Evolutionary conservation across 2,113 vertebrate species (phyloP).

Genomic region (Heteronetta atricapilla): DNA sequence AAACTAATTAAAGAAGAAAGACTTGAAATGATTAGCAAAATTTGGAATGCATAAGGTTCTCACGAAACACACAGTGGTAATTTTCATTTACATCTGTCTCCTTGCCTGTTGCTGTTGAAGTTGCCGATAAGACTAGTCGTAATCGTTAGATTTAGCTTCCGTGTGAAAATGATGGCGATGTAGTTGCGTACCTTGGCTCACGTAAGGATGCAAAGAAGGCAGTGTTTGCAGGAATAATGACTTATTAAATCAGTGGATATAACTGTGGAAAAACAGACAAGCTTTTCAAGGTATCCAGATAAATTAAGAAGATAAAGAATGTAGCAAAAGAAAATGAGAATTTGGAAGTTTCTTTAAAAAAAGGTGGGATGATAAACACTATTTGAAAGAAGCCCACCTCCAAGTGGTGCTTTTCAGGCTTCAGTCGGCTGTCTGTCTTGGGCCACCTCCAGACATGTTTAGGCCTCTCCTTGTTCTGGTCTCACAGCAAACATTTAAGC

Average conservation of each 20-base stretch:
- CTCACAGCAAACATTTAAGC: not conserved
- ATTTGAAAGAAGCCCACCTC: not conserved
- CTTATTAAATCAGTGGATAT: not conserved
- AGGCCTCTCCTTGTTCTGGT: not conserved
- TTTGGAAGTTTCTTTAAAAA: not conserved
- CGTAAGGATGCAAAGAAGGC: not conserved
- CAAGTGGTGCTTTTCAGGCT: not conserved
- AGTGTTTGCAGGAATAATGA: not conserved
- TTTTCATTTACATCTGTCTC: not conserved
- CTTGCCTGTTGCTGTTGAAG: not conserved
- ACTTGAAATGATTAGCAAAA: constrained; percentile 10
- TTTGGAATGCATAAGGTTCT: not conserved
- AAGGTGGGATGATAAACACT: not conserved
- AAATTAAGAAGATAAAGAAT: not conserved
- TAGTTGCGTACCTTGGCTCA: not conserved
- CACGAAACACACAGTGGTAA: not conserved
- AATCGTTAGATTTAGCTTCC: not conserved
- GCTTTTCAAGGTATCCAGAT: not conserved
- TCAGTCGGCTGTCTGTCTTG: not conserved
- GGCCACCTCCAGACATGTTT: not conserved
- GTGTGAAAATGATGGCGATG: not conserved
- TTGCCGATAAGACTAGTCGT: not conserved
- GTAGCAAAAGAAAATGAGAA: not conserved
- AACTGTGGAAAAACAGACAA: not conserved
- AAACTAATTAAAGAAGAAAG: constrained; percentile 37